Percentiles rank a stretch among this genome's conserved stretches.
Evolutionary conservation across 2,888 invertebrate species (phyloP).

Genomic region (Drosophila tanythrix): DNA sequence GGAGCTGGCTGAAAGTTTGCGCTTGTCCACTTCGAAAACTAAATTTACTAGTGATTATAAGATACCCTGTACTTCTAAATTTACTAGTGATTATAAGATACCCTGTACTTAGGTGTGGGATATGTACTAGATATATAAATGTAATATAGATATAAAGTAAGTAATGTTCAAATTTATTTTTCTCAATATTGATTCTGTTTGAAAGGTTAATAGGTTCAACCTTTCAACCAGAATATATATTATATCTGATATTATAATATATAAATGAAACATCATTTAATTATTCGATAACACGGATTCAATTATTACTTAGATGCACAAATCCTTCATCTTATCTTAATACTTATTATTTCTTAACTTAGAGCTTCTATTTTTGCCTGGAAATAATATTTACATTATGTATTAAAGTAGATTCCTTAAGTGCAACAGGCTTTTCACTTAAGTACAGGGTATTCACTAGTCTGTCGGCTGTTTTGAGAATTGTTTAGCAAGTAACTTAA

Average conservation of each 20-base stretch:
- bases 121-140: background rate
- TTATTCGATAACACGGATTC: background rate
- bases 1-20: constrained; percentile 45
- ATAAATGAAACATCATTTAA: background rate
- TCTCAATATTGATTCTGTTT: background rate
- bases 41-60: background rate
- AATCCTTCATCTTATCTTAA: background rate
- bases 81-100: background rate
- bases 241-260: background rate
- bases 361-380: background rate
- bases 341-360: background rate
- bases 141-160: no score
- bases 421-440: background rate
- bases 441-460: constrained; percentile 4
- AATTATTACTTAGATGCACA: background rate
- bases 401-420: no score
- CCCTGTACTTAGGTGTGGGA: background rate
- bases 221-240: no score
- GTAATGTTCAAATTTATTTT: background rate
- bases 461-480: background rate
- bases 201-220: background rate
- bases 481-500: constrained; percentile 9
- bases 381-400: background rate
- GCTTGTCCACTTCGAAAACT: constrained; percentile 17
- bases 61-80: constrained; percentile 15